A percentile compares a stretch with the other conserved stretches of the same genome.
These are phyloP conservation scores for Taenioides sp. DNA, from an alignment of 2,797 vertebrate species.

Conservation along the genomic window DNA sequence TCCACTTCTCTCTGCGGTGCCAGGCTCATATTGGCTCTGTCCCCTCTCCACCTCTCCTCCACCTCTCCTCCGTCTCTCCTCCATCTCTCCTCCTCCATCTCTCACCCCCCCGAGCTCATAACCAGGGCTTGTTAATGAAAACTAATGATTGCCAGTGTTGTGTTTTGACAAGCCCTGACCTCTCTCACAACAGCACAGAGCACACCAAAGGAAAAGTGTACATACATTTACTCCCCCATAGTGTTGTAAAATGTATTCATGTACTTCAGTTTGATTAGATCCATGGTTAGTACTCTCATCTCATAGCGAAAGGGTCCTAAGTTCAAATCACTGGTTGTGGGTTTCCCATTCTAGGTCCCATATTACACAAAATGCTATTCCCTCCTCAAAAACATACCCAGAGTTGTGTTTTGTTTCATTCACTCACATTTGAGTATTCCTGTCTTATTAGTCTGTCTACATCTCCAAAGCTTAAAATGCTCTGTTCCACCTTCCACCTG, in stretches of 20 bases:
- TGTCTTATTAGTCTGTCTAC: no score
- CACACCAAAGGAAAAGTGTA: conserved; percentile 31
- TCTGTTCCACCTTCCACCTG: no score
- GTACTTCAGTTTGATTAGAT: no score
- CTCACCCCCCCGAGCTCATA: background rate
- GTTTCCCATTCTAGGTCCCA: background rate
- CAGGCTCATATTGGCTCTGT: conserved; percentile 38
- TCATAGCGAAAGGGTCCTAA: background rate
- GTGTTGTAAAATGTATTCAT: background rate
- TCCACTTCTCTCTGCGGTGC: conserved; percentile 45
- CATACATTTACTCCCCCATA: conserved; percentile 9
- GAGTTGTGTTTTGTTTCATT: no score
- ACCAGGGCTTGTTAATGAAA: conserved; percentile 60
- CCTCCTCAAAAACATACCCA: no score
- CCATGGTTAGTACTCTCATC: no score
- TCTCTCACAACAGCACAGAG: conserved; percentile 38
- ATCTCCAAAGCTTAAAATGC: no score
- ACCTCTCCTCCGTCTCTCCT: conserved; percentile 17
- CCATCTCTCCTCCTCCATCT: background rate
- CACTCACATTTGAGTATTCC: no score
- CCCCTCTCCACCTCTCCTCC: conserved; percentile 31
- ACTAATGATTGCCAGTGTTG: conserved; percentile 52
- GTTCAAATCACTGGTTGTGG: background rate
- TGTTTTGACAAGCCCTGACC: conserved; percentile 65
- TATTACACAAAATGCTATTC: no score